phyloP scores from a whole-genome alignment of 23 tunicate species.

The Trididemnum clinides region DNA sequence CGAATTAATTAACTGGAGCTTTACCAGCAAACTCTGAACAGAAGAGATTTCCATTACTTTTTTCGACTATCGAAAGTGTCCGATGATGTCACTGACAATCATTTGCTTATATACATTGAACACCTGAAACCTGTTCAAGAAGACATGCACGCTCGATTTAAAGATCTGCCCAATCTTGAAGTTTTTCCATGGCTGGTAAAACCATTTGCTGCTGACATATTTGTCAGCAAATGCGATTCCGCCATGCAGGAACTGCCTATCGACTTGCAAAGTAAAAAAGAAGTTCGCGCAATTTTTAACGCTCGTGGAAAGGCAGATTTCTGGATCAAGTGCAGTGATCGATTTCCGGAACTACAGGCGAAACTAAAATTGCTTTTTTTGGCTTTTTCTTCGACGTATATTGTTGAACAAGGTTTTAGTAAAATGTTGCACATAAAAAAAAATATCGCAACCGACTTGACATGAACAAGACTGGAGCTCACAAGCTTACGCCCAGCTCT shows the following conservation, averaged over 20 bases:
- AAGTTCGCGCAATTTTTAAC: constrained; percentile 31
- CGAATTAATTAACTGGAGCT: constrained; percentile 31
- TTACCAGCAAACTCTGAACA: too few species aligned
- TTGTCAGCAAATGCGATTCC: constrained; percentile 26
- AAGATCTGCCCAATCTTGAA: constrained; percentile 42
- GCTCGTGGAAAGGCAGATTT: constrained; percentile 35
- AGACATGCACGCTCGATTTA: constrained; percentile 21
- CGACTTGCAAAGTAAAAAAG: too few species aligned
- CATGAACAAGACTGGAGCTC: constrained; percentile 15
- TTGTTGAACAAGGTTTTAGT: too few species aligned
- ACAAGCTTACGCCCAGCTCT: constrained; percentile 21
- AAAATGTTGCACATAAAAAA: too few species aligned
- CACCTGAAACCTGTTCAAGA: too few species aligned
- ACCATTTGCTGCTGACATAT: constrained; percentile 28
- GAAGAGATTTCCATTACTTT: constrained; percentile 14
- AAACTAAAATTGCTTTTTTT: constrained; percentile 13
- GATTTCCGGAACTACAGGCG: too few species aligned
- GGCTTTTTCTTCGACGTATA: constrained; percentile 34
- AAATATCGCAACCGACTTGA: too few species aligned
- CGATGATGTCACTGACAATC: constrained; percentile 30
- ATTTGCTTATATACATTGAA: too few species aligned
- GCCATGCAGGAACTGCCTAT: constrained; percentile 31
- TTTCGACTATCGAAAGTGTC: constrained; percentile 22
- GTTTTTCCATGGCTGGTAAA: too few species aligned
- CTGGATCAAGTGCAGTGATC: too few species aligned